A percentile compares a stretch with the other conserved stretches of the same genome.
Evolutionary conservation across 2,888 invertebrate genomes (phyloP).

Genomic region (Cryptus viduatorius): DNA sequence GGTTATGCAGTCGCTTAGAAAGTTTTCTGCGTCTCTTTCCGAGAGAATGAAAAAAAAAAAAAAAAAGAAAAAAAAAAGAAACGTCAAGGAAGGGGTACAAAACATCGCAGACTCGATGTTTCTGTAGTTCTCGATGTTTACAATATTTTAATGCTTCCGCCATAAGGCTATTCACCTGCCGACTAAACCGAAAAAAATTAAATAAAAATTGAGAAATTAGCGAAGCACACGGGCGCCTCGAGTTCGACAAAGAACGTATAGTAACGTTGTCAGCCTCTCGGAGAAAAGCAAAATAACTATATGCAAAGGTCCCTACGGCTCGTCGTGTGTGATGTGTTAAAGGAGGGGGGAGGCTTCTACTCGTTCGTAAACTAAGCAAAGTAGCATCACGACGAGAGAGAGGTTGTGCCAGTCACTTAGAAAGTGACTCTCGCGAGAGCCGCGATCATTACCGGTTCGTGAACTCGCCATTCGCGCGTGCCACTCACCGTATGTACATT

Average conservation of each 20-base stretch:
- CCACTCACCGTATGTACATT: constrained; percentile 26
- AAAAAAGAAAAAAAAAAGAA: constrained; percentile 14
- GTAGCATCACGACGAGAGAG: constrained; percentile 48
- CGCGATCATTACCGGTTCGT: constrained; percentile 63
- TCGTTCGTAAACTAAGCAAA: constrained; percentile 12
- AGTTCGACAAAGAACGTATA: too few species aligned
- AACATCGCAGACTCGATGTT: background rate
- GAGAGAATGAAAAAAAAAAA: constrained; percentile 38
- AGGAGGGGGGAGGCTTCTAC: too few species aligned
- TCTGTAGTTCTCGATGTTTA: background rate
- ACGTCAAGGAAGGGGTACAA: background rate
- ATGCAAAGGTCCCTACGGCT: background rate
- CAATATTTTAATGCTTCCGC: constrained; percentile 13
- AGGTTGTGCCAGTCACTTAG: constrained; percentile 62
- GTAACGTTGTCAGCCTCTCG: background rate
- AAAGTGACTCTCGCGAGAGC: constrained; percentile 59
- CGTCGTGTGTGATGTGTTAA: background rate
- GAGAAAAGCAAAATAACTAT: background rate
- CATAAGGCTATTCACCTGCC: background rate
- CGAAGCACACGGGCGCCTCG: too few species aligned
- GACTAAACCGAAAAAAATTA: background rate
- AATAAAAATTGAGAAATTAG: background rate
- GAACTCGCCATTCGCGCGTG: constrained; percentile 57
- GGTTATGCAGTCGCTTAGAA: constrained; percentile 71
- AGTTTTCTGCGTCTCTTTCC: constrained; percentile 55